Evolutionary conservation across 2,113 vertebrate species (phyloP).

Genomic region (Gasterosteus nipponicus): DNA sequence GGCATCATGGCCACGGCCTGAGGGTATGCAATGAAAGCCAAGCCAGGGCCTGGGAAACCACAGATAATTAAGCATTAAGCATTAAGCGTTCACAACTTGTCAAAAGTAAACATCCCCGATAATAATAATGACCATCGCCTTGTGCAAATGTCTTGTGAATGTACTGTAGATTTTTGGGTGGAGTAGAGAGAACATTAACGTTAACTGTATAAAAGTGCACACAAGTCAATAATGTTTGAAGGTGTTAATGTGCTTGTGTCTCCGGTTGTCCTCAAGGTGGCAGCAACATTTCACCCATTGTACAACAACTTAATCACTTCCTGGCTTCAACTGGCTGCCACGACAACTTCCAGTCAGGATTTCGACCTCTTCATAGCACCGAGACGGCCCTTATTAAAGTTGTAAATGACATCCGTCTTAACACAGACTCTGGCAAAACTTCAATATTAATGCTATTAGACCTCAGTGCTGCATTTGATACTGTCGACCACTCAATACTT

Average conservation of each 20-base stretch:
- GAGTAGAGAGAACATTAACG: background rate
- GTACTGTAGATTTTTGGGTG: constrained; percentile 3
- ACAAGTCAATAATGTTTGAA: background rate
- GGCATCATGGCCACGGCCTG: constrained; percentile 83
- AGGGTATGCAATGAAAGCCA: constrained; percentile 82
- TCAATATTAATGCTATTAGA: too few relatives aligned
- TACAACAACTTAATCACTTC: too few relatives aligned
- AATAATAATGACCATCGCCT: background rate
- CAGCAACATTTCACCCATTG: constrained; percentile 5
- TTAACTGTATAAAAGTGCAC: background rate
- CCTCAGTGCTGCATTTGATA: too few relatives aligned
- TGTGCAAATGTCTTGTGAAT: background rate
- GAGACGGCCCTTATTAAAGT: too few relatives aligned
- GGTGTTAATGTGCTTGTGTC: background rate
- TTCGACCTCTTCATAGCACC: too few relatives aligned
- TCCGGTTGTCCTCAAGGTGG: constrained; percentile 26
- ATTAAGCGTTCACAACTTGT: background rate
- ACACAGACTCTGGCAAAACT: too few relatives aligned
- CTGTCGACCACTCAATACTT: too few relatives aligned
- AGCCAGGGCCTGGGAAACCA: constrained; percentile 76
- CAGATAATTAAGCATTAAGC: background rate
- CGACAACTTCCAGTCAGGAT: too few relatives aligned
- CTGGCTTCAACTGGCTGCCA: too few relatives aligned
- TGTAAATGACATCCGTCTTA: too few relatives aligned
- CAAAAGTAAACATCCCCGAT: background rate